A percentile compares a stretch with the other conserved stretches of the same genome.
Evolutionary conservation across 1,140 invertebrate genomes (phyloP).

Genomic region (Maconellicoccus hirsutus): DNA sequence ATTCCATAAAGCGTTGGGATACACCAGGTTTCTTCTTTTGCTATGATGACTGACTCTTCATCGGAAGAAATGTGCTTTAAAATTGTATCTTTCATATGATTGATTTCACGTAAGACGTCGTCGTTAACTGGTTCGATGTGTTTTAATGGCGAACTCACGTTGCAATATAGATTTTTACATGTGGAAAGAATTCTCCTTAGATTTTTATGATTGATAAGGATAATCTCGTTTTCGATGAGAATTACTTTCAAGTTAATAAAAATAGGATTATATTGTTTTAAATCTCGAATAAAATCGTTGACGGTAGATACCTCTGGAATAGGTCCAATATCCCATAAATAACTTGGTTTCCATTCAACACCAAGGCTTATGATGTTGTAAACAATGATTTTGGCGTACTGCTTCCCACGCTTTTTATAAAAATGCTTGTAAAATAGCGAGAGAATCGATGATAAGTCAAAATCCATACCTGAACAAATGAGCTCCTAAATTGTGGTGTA

Average conservation of each 20-base stretch:
- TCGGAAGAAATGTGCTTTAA: not conserved
- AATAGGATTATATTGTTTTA: slow-evolving; percentile 24
- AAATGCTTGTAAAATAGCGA: slow-evolving; percentile 24
- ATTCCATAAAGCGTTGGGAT: slow-evolving; percentile 27
- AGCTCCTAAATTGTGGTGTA: slow-evolving; percentile 33
- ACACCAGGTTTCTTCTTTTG: slow-evolving; percentile 23
- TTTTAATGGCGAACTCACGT: slow-evolving; percentile 20
- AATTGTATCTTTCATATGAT: slow-evolving; percentile 16
- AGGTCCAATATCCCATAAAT: slow-evolving; percentile 29
- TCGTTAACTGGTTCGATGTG: not conserved
- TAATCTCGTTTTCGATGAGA: slow-evolving; percentile 24
- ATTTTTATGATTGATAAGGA: slow-evolving; percentile 11
- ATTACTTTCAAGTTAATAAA: slow-evolving; percentile 22
- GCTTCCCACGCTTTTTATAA: slow-evolving; percentile 16
- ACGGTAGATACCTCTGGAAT: not conserved
- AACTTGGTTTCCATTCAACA: slow-evolving; percentile 29
- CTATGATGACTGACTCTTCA: not conserved
- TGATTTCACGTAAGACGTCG: not conserved
- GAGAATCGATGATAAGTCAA: not conserved
- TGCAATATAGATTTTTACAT: not conserved
- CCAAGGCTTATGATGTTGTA: slow-evolving; percentile 27
- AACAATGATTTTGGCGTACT: slow-evolving; percentile 20
- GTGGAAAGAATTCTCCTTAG: not conserved
- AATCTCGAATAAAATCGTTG: slow-evolving; percentile 15
- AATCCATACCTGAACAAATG: slow-evolving; percentile 37